Percentiles rank a stretch among this genome's conserved stretches.
Evolutionary conservation across 35 echinoderm and acorn worm species (phyloP).

Genomic region (Strongylocentrotus purpuratus): DNA sequence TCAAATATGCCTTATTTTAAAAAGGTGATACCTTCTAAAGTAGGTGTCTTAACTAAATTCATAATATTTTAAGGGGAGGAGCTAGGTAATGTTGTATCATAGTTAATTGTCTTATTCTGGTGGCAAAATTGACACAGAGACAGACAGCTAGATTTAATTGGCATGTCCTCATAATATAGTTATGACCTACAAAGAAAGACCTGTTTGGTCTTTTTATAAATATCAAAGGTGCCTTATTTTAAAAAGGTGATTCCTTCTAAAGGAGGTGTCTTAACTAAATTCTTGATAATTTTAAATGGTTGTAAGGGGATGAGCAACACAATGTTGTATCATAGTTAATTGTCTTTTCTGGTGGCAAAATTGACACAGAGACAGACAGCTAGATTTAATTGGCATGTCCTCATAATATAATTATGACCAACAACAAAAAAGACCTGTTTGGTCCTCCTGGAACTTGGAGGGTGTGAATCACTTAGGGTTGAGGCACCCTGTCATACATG

Average conservation of each 20-base stretch:
- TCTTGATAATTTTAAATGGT: background rate
- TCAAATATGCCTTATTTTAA: too few species aligned
- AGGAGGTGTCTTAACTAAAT: too few species aligned
- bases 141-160: background rate
- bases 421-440: background rate
- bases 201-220: background rate
- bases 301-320: background rate
- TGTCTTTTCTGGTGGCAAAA: background rate
- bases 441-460: background rate
- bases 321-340: background rate
- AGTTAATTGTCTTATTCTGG: background rate
- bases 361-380: background rate
- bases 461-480: background rate
- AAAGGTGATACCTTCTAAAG: too few species aligned
- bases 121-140: background rate
- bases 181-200: background rate
- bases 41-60: too few species aligned
- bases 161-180: background rate
- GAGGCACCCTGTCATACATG: background rate
- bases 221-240: too few species aligned
- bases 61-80: background rate
- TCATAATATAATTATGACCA: background rate
- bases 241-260: too few species aligned
- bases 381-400: constrained; percentile 10
- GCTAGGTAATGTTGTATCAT: background rate